These are phyloP conservation scores for Volucella inflata DNA, from an alignment of 2,888 invertebrate species.

Conservation along the genomic window DNA sequence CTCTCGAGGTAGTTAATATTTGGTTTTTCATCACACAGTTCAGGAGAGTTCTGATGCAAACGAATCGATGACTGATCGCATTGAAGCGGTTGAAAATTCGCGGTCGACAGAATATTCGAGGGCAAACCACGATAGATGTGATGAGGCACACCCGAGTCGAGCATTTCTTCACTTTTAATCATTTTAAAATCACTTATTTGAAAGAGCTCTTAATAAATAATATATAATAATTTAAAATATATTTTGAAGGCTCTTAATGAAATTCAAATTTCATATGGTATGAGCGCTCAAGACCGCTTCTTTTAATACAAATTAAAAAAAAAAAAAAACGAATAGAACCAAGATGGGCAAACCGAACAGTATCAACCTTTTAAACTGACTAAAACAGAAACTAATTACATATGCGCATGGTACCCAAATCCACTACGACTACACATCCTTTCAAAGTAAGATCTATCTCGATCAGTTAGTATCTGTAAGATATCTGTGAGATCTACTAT, in stretches of 20 bases:
- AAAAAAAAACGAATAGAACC: slow-evolving; percentile 27
- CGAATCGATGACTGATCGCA: slow-evolving; percentile 77
- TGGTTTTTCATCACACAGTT: slow-evolving; percentile 81
- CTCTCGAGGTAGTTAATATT: slow-evolving; percentile 80
- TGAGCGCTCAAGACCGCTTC: slow-evolving; percentile 15
- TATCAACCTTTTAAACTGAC: slow-evolving; percentile 70
- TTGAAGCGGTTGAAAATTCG: slow-evolving; percentile 80
- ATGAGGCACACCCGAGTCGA: slow-evolving; percentile 77
- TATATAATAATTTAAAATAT: not conserved
- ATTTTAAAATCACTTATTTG: slow-evolving; percentile 73
- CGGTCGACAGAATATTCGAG: slow-evolving; percentile 78
- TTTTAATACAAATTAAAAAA: not conserved
- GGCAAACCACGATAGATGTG: slow-evolving; percentile 79
- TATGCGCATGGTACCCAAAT: slow-evolving; percentile 50
- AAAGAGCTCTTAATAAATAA: not conserved
- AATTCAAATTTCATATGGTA: not conserved
- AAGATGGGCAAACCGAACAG: slow-evolving; percentile 48
- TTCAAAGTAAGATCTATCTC: slow-evolving; percentile 54
- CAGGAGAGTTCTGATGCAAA: slow-evolving; percentile 80
- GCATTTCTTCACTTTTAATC: slow-evolving; percentile 82
- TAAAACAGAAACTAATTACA: slow-evolving; percentile 56
- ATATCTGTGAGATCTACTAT: slow-evolving; percentile 29
- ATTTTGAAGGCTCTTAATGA: slow-evolving; percentile 3
- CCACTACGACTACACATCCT: slow-evolving; percentile 33
- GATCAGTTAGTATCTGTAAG: slow-evolving; percentile 38